Evolutionary conservation across 2,113 vertebrate species (phyloP).

Genomic region (Protomyctophum bolini): DNA sequence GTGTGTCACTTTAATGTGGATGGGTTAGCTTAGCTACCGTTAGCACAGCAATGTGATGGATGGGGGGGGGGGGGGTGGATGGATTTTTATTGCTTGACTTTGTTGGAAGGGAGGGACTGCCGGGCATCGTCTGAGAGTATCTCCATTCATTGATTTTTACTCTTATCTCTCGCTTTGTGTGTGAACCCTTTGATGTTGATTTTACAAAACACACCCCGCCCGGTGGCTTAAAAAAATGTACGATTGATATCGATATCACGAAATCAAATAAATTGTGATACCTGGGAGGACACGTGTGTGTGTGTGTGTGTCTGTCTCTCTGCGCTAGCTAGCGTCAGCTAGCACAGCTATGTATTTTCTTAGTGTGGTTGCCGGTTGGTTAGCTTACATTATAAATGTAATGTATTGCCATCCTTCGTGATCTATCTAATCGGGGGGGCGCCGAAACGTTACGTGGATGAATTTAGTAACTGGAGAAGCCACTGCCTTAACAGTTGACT

Average conservation of each 20-base stretch:
- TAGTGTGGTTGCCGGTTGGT: not conserved
- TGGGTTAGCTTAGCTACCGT: slow-evolving; percentile 50
- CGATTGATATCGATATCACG: not conserved
- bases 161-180: too few relatives aligned
- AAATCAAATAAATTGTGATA: slow-evolving; percentile 2
- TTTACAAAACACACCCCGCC: too few relatives aligned
- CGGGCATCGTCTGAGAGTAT: slow-evolving; percentile 56
- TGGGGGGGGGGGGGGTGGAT: slow-evolving; percentile 21
- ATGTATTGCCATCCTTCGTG: not conserved
- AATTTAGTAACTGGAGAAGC: too few relatives aligned
- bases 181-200: too few relatives aligned
- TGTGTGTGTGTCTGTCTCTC: not conserved
- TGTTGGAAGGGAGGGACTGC: slow-evolving; percentile 64
- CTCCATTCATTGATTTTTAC: slow-evolving; percentile 18
- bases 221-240: not conserved
- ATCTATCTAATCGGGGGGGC: too few relatives aligned
- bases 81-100: slow-evolving; percentile 44
- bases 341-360: slow-evolving; percentile 30
- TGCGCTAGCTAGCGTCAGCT: slow-evolving; percentile 55
- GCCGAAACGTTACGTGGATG: too few relatives aligned
- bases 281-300: slow-evolving; percentile 66
- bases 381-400: not conserved
- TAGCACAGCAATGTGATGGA: slow-evolving; percentile 65
- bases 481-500: too few relatives aligned
- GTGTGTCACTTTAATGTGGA: slow-evolving; percentile 43